phyloP scores from a whole-genome alignment of 2,888 invertebrate genomes.

The Apodemia hepburni region DNA sequence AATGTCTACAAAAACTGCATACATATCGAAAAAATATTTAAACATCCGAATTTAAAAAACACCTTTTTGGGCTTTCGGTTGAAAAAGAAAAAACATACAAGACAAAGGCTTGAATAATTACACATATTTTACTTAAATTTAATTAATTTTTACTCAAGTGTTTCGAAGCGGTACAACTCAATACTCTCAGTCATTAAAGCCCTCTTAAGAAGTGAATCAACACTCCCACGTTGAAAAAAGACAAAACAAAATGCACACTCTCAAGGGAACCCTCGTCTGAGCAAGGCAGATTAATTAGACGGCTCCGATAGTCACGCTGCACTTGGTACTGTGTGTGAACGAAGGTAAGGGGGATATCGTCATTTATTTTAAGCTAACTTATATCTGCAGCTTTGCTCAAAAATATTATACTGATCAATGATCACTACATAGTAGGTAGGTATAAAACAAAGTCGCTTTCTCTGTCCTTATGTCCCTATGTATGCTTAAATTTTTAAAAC shows the following conservation, averaged over 20 bases:
- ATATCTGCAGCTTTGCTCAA: background rate
- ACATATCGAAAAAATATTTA: too few species aligned
- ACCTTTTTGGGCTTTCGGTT: too few species aligned
- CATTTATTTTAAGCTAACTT: slow-evolving; percentile 19
- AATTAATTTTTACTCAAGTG: background rate
- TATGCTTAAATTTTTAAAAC: too few species aligned
- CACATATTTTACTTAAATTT: background rate
- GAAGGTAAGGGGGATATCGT: slow-evolving; percentile 25
- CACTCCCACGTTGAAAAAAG: slow-evolving; percentile 26
- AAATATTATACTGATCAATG: background rate
- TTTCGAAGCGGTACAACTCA: background rate
- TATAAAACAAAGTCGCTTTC: too few species aligned
- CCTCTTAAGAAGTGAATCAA: slow-evolving; percentile 21
- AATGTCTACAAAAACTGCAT: too few species aligned
- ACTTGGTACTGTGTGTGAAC: slow-evolving; percentile 39
- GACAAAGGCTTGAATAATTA: background rate
- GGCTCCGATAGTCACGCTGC: slow-evolving; percentile 51
- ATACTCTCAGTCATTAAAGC: slow-evolving; percentile 1
- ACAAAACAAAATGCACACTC: slow-evolving; percentile 28
- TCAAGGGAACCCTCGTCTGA: slow-evolving; percentile 24
- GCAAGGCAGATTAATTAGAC: slow-evolving; percentile 57
- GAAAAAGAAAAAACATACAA: background rate
- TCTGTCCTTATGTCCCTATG: too few species aligned
- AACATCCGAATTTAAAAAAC: too few species aligned
- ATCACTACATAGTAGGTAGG: too few species aligned